Percentiles rank a stretch among this genome's conserved stretches.
Conservation (phyloP, 2,113 vertebrate species). For the Dicentrarchus labrax region DNA sequence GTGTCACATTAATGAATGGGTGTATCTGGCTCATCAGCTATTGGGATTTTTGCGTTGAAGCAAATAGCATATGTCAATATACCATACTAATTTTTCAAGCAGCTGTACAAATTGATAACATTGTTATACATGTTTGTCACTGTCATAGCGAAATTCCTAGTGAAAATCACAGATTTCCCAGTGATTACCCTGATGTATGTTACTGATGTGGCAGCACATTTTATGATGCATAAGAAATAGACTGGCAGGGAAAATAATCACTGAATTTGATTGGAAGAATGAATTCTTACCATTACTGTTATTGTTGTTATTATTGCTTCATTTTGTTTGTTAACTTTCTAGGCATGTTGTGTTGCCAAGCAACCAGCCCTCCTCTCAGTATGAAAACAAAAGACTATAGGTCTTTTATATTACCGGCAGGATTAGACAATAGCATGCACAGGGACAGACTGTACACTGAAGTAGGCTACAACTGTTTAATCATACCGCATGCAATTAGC, state of each 20-base stretch:
- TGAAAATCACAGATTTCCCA: not conserved
- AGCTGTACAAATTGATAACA: not conserved
- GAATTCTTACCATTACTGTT: not conserved
- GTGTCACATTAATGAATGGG: conserved; percentile 63
- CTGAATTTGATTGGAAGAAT: not conserved
- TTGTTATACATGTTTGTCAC: not conserved
- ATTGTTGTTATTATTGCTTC: not conserved
- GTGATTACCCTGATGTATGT: not conserved
- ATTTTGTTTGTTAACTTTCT: conserved; percentile 21
- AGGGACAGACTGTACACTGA: conserved; percentile 13
- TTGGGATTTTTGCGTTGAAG: conserved; percentile 46
- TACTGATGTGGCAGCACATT: not conserved
- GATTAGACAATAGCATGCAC: conserved; percentile 28
- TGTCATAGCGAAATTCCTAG: not conserved
- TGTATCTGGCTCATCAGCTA: conserved; percentile 48
- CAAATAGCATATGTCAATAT: conserved; percentile 41
- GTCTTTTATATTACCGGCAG: conserved; percentile 21
- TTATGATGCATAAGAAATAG: not conserved
- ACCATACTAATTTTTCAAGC: conserved; percentile 24
- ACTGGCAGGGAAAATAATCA: not conserved
- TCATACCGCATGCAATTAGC: conserved; percentile 26
- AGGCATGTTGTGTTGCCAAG: conserved; percentile 42
- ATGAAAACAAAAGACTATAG: conserved; percentile 38
- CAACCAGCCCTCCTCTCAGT: conserved; percentile 23
- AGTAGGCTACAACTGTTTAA: conserved; percentile 21